Evolutionary conservation across 1,140 invertebrate species (phyloP), one percentile per base, ranked within the genome.

Genomic region (Ceratoteleas bidentatus): DNA sequence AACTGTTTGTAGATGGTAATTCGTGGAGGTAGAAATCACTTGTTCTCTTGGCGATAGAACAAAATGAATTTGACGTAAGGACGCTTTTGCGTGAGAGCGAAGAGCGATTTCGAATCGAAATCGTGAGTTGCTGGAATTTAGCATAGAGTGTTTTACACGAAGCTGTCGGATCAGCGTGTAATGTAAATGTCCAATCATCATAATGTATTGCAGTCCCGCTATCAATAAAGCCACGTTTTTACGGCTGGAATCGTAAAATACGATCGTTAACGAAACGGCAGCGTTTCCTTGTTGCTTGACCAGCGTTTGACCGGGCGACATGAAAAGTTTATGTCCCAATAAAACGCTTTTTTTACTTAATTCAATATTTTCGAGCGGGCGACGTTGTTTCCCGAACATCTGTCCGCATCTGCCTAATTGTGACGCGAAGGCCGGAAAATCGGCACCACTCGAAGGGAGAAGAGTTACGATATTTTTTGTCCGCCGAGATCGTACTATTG

Each of bases 371-470:
- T 57, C 40, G 11, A 57, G 36, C 58, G 34, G 50, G 13, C 64
- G 13, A 43, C 75, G 78, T 81, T 75, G 66, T 66, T 75, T 64
- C 69, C 70, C 32, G 70, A 14, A 65, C 78, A 81, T 81, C 78
- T 81, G 78, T 75, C 52, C 47, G 66, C 70, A 75, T 66, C 70
- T 75, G 69, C 6, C 45, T 75, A 72, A 72, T 70, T 58, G 64
- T 60, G 49, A 60, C 53, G 11, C 49, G 40, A 70, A 6, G 4
- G 52, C 54, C 57, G 60, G 45, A 69, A 74, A 74, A 74, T 73
- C 56, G 62, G 47, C 56, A 40, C 40, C 69, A 69, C 61, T 72
- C 38, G 33, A 50, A 45, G 11, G 36, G 11, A 36, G 38, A 57
- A 52, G 62, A 61, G 32, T 66, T 79, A 54, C 33, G 40, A 70